phyloP scores from a whole-genome alignment of 2,797 vertebrate species.

The Epinephelus awoara region DNA sequence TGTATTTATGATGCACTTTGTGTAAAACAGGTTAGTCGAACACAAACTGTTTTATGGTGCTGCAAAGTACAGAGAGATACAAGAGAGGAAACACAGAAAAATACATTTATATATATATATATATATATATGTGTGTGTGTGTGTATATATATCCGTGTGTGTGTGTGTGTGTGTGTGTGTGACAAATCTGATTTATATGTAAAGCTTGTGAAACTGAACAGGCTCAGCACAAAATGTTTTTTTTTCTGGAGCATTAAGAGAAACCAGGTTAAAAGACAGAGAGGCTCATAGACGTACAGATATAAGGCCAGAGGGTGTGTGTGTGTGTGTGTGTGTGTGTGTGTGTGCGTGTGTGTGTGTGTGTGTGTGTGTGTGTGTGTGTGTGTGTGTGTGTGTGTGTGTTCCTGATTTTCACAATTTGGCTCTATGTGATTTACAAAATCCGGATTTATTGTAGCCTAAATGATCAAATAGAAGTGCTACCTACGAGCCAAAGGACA shows the following conservation, averaged over 20 bases:
- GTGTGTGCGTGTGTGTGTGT: too few relatives aligned
- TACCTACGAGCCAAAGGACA: background rate
- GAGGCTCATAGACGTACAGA: too few relatives aligned
- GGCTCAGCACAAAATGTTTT: conserved; percentile 12
- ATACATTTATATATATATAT: conserved; percentile 11
- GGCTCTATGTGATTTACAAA: too few relatives aligned
- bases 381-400: too few relatives aligned
- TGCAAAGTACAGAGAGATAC: conserved; percentile 32
- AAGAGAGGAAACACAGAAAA: conserved; percentile 21
- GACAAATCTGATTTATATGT: conserved; percentile 38
- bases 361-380: too few relatives aligned
- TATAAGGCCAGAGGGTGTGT: too few relatives aligned
- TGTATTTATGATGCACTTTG: conserved; percentile 57
- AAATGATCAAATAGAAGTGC: background rate
- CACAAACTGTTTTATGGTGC: conserved; percentile 33
- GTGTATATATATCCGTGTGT: conserved; percentile 8
- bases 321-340: too few relatives aligned
- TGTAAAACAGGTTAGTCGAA: conserved; percentile 43
- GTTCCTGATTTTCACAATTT: too few relatives aligned
- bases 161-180: conserved; percentile 16
- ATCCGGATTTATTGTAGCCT: too few relatives aligned
- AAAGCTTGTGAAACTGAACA: conserved; percentile 22
- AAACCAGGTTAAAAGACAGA: conserved; percentile 20
- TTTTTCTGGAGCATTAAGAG: conserved; percentile 1
- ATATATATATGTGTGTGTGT: conserved; percentile 12